Conservation (phyloP, 64 coral and sea anemone species). For the Exaiptasia diaphana region DNA sequence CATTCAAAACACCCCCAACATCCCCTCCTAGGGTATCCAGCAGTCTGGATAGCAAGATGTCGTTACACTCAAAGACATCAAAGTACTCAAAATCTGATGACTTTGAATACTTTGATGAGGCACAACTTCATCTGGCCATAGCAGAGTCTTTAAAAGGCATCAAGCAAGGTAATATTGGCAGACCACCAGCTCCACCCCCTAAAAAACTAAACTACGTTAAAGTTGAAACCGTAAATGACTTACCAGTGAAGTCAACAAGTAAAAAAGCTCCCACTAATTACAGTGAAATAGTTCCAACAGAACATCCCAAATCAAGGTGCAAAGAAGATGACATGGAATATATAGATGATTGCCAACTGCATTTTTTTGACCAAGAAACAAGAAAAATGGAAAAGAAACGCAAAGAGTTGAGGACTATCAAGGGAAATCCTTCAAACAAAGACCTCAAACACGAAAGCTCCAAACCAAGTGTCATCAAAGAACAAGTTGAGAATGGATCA, state of each 20-base stretch:
- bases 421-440: too few species aligned
- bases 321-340: conserved; percentile 4
- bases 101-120: neutral
- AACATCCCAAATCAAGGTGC: neutral
- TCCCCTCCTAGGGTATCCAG: too few species aligned
- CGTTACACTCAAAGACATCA: too few species aligned
- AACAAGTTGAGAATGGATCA: too few species aligned
- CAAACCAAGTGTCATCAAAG: too few species aligned
- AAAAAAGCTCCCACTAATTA: neutral
- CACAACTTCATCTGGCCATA: neutral
- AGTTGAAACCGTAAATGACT: neutral
- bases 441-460: too few species aligned
- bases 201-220: neutral
- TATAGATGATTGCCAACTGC: neutral
- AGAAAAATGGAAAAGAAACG: neutral
- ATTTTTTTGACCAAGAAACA: neutral
- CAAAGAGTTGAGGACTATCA: neutral
- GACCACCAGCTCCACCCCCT: neutral
- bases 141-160: too few species aligned
- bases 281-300: neutral
- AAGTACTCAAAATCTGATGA: too few species aligned
- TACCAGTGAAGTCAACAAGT: neutral
- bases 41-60: too few species aligned
- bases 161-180: too few species aligned
- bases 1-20: too few species aligned